A percentile compares a stretch with the other conserved stretches of the same genome.
Evolutionary conservation across 2,113 vertebrate genomes (phyloP).

Genomic region (Romanogobio albipinnatus): DNA sequence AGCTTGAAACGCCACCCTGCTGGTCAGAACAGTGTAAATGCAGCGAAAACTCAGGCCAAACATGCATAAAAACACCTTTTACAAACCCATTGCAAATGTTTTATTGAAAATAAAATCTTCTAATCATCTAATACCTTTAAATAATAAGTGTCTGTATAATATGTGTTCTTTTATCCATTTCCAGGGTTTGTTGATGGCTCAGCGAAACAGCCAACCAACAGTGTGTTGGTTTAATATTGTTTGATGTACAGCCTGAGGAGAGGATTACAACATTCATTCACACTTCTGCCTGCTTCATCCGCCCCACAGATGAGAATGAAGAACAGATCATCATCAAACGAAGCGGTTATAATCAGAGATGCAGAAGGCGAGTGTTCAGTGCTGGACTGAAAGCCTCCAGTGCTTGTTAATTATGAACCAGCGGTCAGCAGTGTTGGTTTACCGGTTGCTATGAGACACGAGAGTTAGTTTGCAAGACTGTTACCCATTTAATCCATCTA

Average conservation of each 20-base stretch:
- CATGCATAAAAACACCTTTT: too few relatives aligned
- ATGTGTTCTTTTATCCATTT: too few relatives aligned
- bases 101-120: too few relatives aligned
- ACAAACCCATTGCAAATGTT: too few relatives aligned
- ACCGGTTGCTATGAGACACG: constrained; percentile 52
- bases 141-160: too few relatives aligned
- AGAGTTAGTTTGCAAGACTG: not conserved
- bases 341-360: not conserved
- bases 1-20: too few relatives aligned
- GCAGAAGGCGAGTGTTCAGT: not conserved
- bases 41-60: too few relatives aligned
- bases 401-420: constrained; percentile 54
- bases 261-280: not conserved
- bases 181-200: too few relatives aligned
- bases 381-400: not conserved
- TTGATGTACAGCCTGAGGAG: not conserved
- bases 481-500: not conserved
- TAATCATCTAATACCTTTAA: too few relatives aligned
- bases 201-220: too few relatives aligned
- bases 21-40: too few relatives aligned
- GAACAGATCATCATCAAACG: not conserved
- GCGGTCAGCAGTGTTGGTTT: constrained; percentile 36
- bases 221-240: too few relatives aligned
- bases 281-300: not conserved
- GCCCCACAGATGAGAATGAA: not conserved